Percentiles rank a stretch among this genome's conserved stretches.
phyloP scores from a whole-genome alignment of 2,797 vertebrate genomes.

The Sebastes glaucus region DNA sequence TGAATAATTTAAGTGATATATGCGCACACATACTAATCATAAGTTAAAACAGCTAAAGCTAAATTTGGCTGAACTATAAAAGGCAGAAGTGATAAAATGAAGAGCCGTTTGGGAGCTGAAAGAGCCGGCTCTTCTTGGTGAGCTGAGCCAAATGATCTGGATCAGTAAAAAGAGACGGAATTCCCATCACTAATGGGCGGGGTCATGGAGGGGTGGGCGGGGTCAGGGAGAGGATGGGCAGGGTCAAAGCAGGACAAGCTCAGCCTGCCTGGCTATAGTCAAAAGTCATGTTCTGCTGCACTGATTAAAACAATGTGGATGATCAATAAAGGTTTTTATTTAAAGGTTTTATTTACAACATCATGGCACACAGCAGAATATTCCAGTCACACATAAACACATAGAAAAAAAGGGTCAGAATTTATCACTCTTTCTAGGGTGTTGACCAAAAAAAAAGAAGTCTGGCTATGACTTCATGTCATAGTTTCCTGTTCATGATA shows the following conservation, averaged over 20 bases:
- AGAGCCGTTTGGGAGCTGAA: no score
- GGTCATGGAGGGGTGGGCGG: no score
- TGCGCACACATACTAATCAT: no score
- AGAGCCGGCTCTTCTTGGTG: no score
- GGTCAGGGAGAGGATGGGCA: no score
- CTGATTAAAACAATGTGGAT: not conserved
- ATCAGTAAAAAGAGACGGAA: no score
- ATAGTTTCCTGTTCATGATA: slow-evolving; percentile 9
- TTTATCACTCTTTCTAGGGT: not conserved
- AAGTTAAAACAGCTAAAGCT: no score
- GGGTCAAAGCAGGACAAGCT: not conserved
- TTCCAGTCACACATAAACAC: slow-evolving; percentile 34
- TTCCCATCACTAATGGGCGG: no score
- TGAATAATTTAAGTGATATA: no score
- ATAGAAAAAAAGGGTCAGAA: not conserved
- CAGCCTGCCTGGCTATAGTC: not conserved
- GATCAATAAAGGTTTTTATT: slow-evolving; percentile 9
- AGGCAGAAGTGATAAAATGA: no score
- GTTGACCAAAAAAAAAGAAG: not conserved
- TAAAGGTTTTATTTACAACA: slow-evolving; percentile 42
- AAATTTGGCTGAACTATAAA: no score
- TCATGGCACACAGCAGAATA: slow-evolving; percentile 30
- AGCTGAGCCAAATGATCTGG: no score
- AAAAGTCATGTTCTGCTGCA: not conserved
- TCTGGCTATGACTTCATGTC: not conserved